Evolutionary conservation across 2,113 vertebrate genomes (phyloP), one percentile per base, ranked within the genome.

Genomic region (Brachyhypopomus occidentalis): DNA sequence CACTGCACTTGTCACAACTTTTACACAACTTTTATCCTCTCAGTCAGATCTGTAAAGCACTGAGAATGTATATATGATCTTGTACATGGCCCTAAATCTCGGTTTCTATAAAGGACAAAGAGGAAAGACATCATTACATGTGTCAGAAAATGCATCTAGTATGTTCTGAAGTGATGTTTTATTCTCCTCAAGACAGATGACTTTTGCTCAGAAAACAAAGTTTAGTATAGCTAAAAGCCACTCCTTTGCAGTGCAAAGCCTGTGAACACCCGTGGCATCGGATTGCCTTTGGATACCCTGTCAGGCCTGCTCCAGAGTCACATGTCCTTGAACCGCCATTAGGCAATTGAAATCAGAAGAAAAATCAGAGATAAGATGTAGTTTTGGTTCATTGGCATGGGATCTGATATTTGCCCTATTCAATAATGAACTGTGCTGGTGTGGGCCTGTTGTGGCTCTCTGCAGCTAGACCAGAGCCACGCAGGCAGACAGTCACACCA

Each of bases 201-300:
- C 14, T 72, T 64, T 80, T 84, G 62, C 69, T 60, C 58, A 41
- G 27, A 38, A 78, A 69, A 25, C 71, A 84, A 84, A 81, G 30
- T 30, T 30, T 30, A 30, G 30, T 84, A 73, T 48, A 34, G 59
- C 62, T 72, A 56, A 9, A 48, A 52, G 69, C 25, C 74, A 62
- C 30, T 69, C 60, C 69, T 60, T 41, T 45, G 60, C n/a, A 12
- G 41, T 19, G 9, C 22, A 72, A 48, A 72, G 58, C 14, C 58
- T 30, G 9, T 62, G 36, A 14, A n/a, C 64, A 79, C 38, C 38
- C 36, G 27, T 79, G 67, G 58, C 12, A 52, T 14, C 12, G 38
- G 62, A 63, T 23, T 63, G 30, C 30, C 38, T 79, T 79, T 48
- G 23, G 52, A 67, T 56, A 59, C 27, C 12, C 7, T 58, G 7